Evolutionary conservation across 2,797 vertebrate genomes (phyloP), one percentile per base, ranked within the genome.

Genomic region (Dryobates pubescens): DNA sequence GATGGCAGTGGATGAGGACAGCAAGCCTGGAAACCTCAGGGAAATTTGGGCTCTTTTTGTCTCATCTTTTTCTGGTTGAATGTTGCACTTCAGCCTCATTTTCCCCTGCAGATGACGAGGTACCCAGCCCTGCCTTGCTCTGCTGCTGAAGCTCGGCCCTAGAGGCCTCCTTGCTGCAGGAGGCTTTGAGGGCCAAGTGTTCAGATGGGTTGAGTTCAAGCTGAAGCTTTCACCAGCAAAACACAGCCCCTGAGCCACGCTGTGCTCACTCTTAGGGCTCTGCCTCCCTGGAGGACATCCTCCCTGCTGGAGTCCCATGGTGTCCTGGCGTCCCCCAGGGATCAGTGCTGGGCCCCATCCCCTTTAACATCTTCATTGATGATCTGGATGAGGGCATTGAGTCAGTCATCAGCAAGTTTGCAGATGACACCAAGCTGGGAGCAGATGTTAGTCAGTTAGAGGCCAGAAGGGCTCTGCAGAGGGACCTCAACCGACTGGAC

Each of bases 241-340:
- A 26, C 38, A 4, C 34, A 53, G 24, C 16, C 65, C 57, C 34
- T 32, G 54, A 59, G 61, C 13, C 20, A 7, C 4, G 13, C 45
- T 6, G 32, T 14, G 53, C n/a, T 63, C 22, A 6, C 32, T 13
- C 4, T 5, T 1, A 8, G 62, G 43, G 34, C 38, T 72, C 32
- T 73, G 36, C 18, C 59, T 41, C 30, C 32, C 26, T 49, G 26
- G 26, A 1, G 0, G 43, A 7, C 41, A 18, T 9, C 34, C 17
- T 58, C 30, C 51, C 4, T 0, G 2, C 29, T 2, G 11, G 23
- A 4, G 2, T 62, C 54, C n/a, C 5, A 3, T 0, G 0, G 8
- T 9, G 8, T 36, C 20, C 41, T n/a, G n/a, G n/a, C n/a, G n/a
- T n/a, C n/a, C n/a, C n/a, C n/a, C n/a, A n/a, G n/a, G n/a, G n/a